Evolutionary conservation across 2,888 invertebrate species (phyloP).

Genomic region (Caenorhabditis sp.): DNA sequence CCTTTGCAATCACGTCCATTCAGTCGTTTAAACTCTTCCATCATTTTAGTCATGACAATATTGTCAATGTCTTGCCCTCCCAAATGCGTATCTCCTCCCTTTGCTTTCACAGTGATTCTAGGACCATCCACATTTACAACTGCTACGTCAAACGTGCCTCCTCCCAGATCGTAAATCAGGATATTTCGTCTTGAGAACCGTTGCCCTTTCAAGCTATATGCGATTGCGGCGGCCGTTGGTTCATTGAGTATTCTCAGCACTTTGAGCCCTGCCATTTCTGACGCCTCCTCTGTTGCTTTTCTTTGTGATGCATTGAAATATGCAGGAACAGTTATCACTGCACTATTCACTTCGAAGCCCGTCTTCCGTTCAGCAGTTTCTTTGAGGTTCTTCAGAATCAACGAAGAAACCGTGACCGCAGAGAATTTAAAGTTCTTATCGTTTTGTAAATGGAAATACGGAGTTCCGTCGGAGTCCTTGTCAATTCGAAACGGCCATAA

Average conservation of each 20-base stretch:
- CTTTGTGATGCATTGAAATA: slow-evolving; percentile 65
- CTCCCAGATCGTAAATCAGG: slow-evolving; percentile 63
- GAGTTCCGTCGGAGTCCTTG: slow-evolving; percentile 31
- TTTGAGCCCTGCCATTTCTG: slow-evolving; percentile 52
- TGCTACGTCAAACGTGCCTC: slow-evolving; percentile 67
- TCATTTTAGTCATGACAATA: slow-evolving; percentile 59
- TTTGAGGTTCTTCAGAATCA: slow-evolving; percentile 54
- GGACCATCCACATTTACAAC: slow-evolving; percentile 66
- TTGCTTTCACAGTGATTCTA: slow-evolving; percentile 61
- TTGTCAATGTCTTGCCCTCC: slow-evolving; percentile 68
- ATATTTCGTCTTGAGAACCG: slow-evolving; percentile 60
- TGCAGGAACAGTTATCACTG: slow-evolving; percentile 68
- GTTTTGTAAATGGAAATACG: slow-evolving; percentile 43
- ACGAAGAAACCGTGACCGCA: slow-evolving; percentile 42
- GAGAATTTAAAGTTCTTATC: slow-evolving; percentile 38
- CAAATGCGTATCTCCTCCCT: slow-evolving; percentile 67
- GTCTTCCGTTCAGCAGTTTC: slow-evolving; percentile 61
- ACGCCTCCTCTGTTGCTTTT: slow-evolving; percentile 62
- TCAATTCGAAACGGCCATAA: slow-evolving; percentile 62
- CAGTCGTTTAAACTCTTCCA: slow-evolving; percentile 36
- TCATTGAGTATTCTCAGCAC: slow-evolving; percentile 64
- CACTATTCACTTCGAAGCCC: slow-evolving; percentile 49
- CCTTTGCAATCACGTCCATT: slow-evolving; percentile 89
- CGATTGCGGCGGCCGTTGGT: slow-evolving; percentile 64
- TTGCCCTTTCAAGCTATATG: slow-evolving; percentile 59